These are phyloP conservation scores for Nipponacmea schrenckii DNA, from an alignment of 2,888 invertebrate species.

Conservation along the genomic window DNA sequence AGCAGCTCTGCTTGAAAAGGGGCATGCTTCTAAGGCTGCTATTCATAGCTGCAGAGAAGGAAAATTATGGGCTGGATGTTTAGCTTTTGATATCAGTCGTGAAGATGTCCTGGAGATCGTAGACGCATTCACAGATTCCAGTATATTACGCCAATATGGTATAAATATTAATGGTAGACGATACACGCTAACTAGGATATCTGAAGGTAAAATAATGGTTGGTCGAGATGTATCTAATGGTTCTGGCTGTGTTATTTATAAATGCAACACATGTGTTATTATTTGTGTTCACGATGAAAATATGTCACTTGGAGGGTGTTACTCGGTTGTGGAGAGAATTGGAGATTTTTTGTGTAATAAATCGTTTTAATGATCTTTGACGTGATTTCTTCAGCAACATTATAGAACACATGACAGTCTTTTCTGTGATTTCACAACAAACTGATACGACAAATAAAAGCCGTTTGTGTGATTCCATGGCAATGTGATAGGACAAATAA, in stretches of 20 bases:
- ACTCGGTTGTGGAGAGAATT: constrained; percentile 8
- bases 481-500: too few relatives aligned
- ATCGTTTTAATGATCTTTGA: background rate
- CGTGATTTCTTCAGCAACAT: too few relatives aligned
- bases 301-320: constrained; percentile 11
- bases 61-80: constrained; percentile 15
- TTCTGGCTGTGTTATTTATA: constrained; percentile 14
- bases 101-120: constrained; percentile 11
- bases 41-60: constrained; percentile 12
- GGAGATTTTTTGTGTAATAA: constrained; percentile 15
- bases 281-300: constrained; percentile 10
- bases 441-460: too few relatives aligned
- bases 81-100: constrained; percentile 4
- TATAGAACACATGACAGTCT: too few relatives aligned
- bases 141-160: constrained; percentile 10
- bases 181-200: constrained; percentile 1
- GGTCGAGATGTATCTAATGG: constrained; percentile 5
- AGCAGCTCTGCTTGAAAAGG: constrained; percentile 6
- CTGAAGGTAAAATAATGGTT: constrained; percentile 11
- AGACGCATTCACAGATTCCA: constrained; percentile 12
- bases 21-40: constrained; percentile 11
- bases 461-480: too few relatives aligned
- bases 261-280: constrained; percentile 13
- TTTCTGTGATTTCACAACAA: too few relatives aligned
- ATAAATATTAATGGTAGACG: background rate